Percentiles rank a stretch among this genome's conserved stretches.
These are phyloP conservation scores for Meteorus sp. DNA, from an alignment of 1,140 invertebrate genomes.

Conservation along the genomic window DNA sequence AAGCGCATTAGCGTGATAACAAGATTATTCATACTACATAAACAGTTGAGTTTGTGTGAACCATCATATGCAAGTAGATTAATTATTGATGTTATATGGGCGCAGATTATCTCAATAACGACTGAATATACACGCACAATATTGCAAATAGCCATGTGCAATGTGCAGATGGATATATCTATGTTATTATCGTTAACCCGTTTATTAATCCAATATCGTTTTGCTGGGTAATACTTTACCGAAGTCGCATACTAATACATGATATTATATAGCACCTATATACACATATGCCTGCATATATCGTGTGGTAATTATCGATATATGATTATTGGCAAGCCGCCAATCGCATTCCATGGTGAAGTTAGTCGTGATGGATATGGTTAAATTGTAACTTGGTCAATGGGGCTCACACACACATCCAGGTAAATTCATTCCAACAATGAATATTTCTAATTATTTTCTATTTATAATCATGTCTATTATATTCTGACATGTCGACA, in stretches of 20 bases:
- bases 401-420: no score
- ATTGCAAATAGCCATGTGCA: not conserved
- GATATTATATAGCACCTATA: not conserved
- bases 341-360: constrained; percentile 7
- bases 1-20: no score
- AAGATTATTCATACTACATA: not conserved
- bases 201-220: not conserved
- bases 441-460: no score
- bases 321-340: constrained; percentile 28
- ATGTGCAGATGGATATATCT: not conserved
- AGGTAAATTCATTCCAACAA: no score
- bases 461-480: no score
- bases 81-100: constrained; percentile 8
- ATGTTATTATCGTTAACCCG: no score
- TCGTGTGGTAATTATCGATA: constrained; percentile 16
- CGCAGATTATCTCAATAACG: not conserved
- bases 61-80: not conserved
- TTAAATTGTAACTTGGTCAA: constrained; percentile 14
- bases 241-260: not conserved
- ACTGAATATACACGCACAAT: not conserved
- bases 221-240: not conserved
- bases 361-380: constrained; percentile 7
- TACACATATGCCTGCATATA: constrained; percentile 9
- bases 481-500: not conserved
- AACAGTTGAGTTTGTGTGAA: not conserved